A percentile compares a stretch with the other conserved stretches of the same genome.
These are phyloP conservation scores for Centropus unirufus DNA, from an alignment of 2,113 vertebrate genomes.

Conservation along the genomic window DNA sequence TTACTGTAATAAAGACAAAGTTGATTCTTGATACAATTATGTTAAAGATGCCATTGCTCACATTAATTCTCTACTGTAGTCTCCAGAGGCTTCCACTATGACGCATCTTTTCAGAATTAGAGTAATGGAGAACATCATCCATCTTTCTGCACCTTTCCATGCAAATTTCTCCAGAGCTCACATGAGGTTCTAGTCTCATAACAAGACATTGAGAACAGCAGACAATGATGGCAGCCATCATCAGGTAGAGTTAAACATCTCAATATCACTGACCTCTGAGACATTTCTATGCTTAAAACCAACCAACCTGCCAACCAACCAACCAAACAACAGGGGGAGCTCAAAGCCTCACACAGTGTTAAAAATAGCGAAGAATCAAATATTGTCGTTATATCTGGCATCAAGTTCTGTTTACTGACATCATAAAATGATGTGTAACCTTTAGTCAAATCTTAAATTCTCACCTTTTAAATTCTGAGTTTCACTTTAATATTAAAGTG, in stretches of 20 bases:
- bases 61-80: not conserved
- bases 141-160: not conserved
- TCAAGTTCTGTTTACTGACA: not conserved
- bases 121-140: not conserved
- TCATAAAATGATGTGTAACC: not conserved
- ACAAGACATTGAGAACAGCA: not conserved
- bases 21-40: not conserved
- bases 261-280: not conserved
- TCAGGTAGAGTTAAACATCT: not conserved
- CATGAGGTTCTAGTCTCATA: not conserved
- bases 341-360: not conserved
- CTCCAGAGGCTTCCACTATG: not conserved
- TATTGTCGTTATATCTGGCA: not conserved
- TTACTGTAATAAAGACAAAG: not conserved
- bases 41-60: not conserved
- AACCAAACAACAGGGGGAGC: fast-evolving
- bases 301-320: too few relatives aligned
- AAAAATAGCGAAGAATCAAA: not conserved
- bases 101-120: fast-evolving
- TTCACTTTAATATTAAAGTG: not conserved
- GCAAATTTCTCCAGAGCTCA: not conserved
- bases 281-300: not conserved
- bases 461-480: not conserved
- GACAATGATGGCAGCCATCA: not conserved
- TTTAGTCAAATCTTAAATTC: not conserved